Base-by-base conservation (phyloP, 2,113 vertebrate species). In the Amblyornis subalaris region DNA sequence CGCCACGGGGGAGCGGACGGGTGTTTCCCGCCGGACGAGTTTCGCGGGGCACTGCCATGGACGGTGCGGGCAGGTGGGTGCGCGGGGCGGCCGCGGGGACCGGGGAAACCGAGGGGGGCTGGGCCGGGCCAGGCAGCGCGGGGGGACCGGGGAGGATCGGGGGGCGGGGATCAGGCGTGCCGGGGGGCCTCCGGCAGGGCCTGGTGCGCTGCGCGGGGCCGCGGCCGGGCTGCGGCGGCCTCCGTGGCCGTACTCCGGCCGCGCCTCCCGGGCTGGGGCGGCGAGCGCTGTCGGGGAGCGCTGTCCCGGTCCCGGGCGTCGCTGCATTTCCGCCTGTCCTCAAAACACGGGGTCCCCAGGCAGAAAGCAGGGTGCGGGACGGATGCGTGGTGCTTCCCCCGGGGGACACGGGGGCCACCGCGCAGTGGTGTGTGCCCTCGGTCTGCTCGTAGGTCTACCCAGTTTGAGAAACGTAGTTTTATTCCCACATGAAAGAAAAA, bases 401-500 rank as follows among this genome's bases (percentile, higher is more conserved):
- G 31, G 22, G 54, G 19, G 19, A 20, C 6, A 19, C 19, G 31
- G 54, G 33, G 22, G 22, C 48, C 48, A 24, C 24, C 23, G 23
- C 20, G 36, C 23, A 2, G 15, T 14, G 28, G 18, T 4, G 26
- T 29, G 40, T 8, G 12, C 14, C 20, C 35, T 12, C 11, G 4
- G 2, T 7, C 3, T 6, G 14, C 25, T 4, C 17, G 14, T 2
- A 5, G 23, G 10, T 55, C 13, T 10, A 67, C 17, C 1, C 5
- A 2, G 18, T 10, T 20, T 47, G 18, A 6, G 44, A 44, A 26
- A 0, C 6, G 0, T 2, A 0, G 1, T 18, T 12, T 12, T 8
- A 9, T 40, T 19, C 2, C 6, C 15, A 2, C 0, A 1, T 14
- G 11, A 40, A 25, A 20, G 10, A 45, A 33, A 0, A 1, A 1